Percentiles rank a stretch among this genome's conserved stretches.
These are phyloP conservation scores for Lepisosteus osseus DNA, from an alignment of 2,113 vertebrate species.

Conservation along the genomic window DNA sequence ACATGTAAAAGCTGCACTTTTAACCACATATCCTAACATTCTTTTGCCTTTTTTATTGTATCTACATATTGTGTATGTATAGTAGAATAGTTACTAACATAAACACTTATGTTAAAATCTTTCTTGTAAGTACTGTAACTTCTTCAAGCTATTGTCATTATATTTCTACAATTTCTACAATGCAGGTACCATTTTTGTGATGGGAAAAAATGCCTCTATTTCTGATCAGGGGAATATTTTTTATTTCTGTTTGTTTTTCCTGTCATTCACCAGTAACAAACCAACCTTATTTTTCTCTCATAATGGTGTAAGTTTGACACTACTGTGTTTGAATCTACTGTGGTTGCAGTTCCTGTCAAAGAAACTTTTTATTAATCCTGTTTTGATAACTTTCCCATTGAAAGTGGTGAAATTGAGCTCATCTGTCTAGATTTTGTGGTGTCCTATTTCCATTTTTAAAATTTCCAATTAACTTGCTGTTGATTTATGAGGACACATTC, in stretches of 20 bases:
- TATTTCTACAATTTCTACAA: too few species aligned
- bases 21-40: too few species aligned
- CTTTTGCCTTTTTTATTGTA: not conserved
- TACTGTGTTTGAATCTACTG: not conserved
- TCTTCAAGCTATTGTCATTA: too few species aligned
- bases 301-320: too few species aligned
- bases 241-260: not conserved
- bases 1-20: too few species aligned
- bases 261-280: not conserved
- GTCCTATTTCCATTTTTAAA: constrained; percentile 20
- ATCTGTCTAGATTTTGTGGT: constrained; percentile 17
- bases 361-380: constrained; percentile 15
- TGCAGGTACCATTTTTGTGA: not conserved
- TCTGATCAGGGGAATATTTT: not conserved
- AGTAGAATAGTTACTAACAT: not conserved
- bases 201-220: not conserved
- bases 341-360: not conserved
- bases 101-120: too few species aligned
- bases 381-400: constrained; percentile 5
- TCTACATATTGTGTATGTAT: not conserved
- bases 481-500: constrained; percentile 16
- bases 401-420: constrained; percentile 20
- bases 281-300: too few species aligned
- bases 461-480: constrained; percentile 5
- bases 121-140: too few species aligned